Base-by-base conservation (phyloP, 2,888 invertebrate genomes). In the Drosophila subquinaria region DNA sequence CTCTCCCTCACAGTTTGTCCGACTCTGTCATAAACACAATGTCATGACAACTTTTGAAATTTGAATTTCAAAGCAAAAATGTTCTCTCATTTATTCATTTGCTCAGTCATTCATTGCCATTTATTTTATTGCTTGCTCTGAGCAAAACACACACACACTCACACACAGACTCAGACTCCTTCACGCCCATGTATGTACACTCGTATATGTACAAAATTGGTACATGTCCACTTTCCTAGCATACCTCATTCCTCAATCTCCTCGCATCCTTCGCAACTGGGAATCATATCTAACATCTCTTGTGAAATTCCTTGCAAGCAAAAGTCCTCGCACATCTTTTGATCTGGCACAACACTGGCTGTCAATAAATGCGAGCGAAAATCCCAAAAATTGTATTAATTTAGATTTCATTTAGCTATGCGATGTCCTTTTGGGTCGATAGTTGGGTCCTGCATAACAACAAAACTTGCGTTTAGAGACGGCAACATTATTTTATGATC, bases 11-110 rank as follows among this genome's bases (percentile, higher is more conserved):
- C n/a, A 33, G 23, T 15, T 48, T 42, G 13, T 36, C 6, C 47
- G 59, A 60, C 63, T 61, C 52, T 87, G 90, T 88, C 90, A 87
- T 87, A 87, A 87, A 83, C 90, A 90, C 89, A 88, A 89, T 89
- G 88, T 88, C 88, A 90, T 88, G 88, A 90, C 88, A 88, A 88
- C 90, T 89, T 88, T 88, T 90, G 90, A 88, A 83, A 88, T 88
- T 90, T 88, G 88, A 88, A 88, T 88, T 90, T 88, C 88, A 88
- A 88, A 88, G 88, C 88, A 85, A 86, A 90, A 88, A 89, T 90
- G 71, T 82, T 88, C 77, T 80, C 84, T 76, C 89, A 86, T 86
- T 88, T 86, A 88, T 86, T 86, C 85, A 85, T 85, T 85, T 88
- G 89, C 82, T 88, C 79, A 86, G 89, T 79, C 89, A 90, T 88